Evolutionary conservation across 2,888 invertebrate genomes (phyloP), one percentile per base, ranked within the genome.

Genomic region (Tipula confusa): DNA sequence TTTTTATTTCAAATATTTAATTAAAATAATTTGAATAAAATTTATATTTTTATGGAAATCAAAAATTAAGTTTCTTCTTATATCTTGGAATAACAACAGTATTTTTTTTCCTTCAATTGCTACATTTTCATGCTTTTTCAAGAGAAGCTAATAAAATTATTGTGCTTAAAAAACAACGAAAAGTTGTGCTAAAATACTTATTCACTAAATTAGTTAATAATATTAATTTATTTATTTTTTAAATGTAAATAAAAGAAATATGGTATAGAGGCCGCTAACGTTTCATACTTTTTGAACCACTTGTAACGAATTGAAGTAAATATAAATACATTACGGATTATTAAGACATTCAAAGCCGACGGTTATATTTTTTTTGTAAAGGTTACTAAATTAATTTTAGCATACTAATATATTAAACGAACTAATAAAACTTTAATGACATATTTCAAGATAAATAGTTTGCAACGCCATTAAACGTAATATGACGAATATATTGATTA

Each of bases 1-100:
- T 64, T 64, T 64, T 64, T 64, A 64, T 64, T 64, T 64, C 64
- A 64, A 64, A 64, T 64, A 64, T 64, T 64, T 64, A 64, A 64
- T 64, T 64, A 64, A 64, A 64, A 64, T 64, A 64, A 64, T 64
- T 64, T 64, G 64, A 64, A 64, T 64, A 64, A 64, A 24, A 24
- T 64, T 64, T 64, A 24, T 64, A 64, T 24, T 64, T 64, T 64
- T 64, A 64, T 64, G 64, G 64, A 64, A 64, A 64, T 64, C 64
- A 64, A 64, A 64, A 64, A 64, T 9, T 64, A 64, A 64, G 24
- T 64, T 64, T 64, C 24, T 64, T 24, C 64, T 24, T 64, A 3
- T 64, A 64, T 64, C 11, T 64, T 24, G 24, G 24, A 24, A 64
- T 64, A 64, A 43, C 43, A 15, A 43, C 43, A 43, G 43, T 43